Evolutionary conservation across 2,888 invertebrate genomes (phyloP), one percentile per base, ranked within the genome.

Genomic region (Orthosia incerta): DNA sequence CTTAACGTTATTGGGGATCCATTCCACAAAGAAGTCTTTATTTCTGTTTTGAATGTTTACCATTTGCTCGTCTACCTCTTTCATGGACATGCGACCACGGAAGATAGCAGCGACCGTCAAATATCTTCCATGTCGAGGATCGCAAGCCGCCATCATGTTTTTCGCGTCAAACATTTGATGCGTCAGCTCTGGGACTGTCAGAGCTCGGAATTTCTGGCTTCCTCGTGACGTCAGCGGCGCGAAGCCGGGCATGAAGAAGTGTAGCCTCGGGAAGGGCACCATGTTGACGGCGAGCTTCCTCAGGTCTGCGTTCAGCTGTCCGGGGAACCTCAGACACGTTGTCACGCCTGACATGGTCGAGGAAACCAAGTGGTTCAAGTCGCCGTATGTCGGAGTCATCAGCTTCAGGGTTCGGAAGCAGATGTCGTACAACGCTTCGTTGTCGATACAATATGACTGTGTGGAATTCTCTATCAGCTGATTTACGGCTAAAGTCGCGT

Each of bases 61-160:
- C 97, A 98, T 98, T 90, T 98, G 98, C 89, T 98, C 98, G 90
- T 98, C 98, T 2, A 98, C 98, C 96, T 99, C 99, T 90, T 99
- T 99, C 98, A 99, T 99, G 16, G 98, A 98, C 98, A 99, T 98
- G 59, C 98, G 97, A 0, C 98, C 98, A 71, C 99, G 97, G 96
- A 99, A 99, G 68, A 99, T 97, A 9, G 98, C 98, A 0, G 98
- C 98, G 0, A 98, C 99, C 0, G 98, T 98, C 51, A 99, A 94
- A 89, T 99, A 99, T 67, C 98, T 97, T 20, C 99, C 99, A 90
- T 98, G 98, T 23, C 99, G 97, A 0, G 99, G 99, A 91, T 99
- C 98, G 89, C 99, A 99, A 12, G 99, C 99, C 7, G 98, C 98
- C 99, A 99, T 99, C 99, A 99, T 99, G 94, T 99, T 99, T 93